A percentile compares a stretch with the other conserved stretches of the same genome.
Conservation (phyloP, 2,113 vertebrate species). For the Marcusenius ussheri region DNA sequence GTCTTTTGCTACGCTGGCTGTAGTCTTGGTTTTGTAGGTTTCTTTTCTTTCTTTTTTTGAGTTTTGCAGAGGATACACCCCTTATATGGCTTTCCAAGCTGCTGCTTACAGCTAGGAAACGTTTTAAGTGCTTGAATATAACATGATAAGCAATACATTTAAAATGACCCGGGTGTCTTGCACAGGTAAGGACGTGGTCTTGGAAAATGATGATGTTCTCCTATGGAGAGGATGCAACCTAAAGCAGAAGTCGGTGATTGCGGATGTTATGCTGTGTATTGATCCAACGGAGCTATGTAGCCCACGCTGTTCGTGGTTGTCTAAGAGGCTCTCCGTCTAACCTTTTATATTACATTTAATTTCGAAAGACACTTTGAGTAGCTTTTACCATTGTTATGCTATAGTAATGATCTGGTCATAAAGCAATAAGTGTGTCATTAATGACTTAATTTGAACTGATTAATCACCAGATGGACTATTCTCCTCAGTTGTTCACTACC, state of each 20-base stretch:
- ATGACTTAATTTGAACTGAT: not conserved
- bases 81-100: constrained; percentile 1
- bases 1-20: not conserved
- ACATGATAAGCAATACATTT: constrained; percentile 47
- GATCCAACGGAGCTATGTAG: constrained; percentile 23
- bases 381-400: constrained; percentile 44
- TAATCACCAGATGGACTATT: not conserved
- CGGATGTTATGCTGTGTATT: not conserved
- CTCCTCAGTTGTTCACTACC: not conserved
- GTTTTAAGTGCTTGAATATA: constrained; percentile 40
- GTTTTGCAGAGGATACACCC: not conserved
- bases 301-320: constrained; percentile 40
- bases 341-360: constrained; percentile 49
- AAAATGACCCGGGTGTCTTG: not conserved
- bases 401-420: constrained; percentile 51
- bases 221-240: constrained; percentile 46
- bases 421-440: constrained; percentile 35
- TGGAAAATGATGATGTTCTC: constrained; percentile 38
- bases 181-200: constrained; percentile 26
- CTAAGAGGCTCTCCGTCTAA: constrained; percentile 34
- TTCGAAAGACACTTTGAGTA: constrained; percentile 46
- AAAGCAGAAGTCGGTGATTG: constrained; percentile 17
- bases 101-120: constrained; percentile 19
- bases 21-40: not conserved
- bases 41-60: not conserved